Conservation (phyloP, 2,888 invertebrate species). For the Notocelia uddmanniana region DNA sequence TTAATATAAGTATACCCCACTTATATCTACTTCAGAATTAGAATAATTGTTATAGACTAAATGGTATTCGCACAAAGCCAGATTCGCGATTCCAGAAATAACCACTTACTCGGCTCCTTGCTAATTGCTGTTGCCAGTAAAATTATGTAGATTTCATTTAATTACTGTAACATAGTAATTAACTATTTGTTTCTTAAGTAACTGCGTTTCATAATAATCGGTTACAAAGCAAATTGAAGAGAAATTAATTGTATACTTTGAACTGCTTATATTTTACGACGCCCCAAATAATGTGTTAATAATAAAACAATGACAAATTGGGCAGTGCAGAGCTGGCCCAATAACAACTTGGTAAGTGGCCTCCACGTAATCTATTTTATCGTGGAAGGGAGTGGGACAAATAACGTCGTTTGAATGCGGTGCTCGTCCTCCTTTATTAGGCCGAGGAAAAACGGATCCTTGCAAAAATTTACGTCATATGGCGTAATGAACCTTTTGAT, state of each 20-base stretch:
- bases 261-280: slow-evolving; percentile 8
- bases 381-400: slow-evolving; percentile 53
- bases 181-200: slow-evolving; percentile 61
- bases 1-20: no score
- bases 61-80: slow-evolving; percentile 54
- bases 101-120: slow-evolving; percentile 56
- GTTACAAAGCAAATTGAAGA: slow-evolving; percentile 5
- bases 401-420: slow-evolving; percentile 56
- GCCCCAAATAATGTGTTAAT: slow-evolving; percentile 34
- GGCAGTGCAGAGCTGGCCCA: slow-evolving; percentile 31
- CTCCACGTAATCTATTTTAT: slow-evolving; percentile 59
- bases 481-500: slow-evolving; percentile 32
- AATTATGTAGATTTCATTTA: slow-evolving; percentile 71
- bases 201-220: slow-evolving; percentile 47
- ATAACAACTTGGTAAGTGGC: slow-evolving; percentile 44
- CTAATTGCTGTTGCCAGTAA: slow-evolving; percentile 71
- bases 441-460: slow-evolving; percentile 43
- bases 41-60: slow-evolving; percentile 52
- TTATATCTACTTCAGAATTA: no score
- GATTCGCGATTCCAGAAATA: slow-evolving; percentile 60
- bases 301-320: slow-evolving; percentile 38
- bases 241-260: slow-evolving; percentile 1
- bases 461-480: slow-evolving; percentile 35
- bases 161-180: slow-evolving; percentile 67
- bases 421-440: slow-evolving; percentile 55